Percentiles rank a stretch among this genome's conserved stretches.
Conservation (phyloP, 2,113 vertebrate genomes). For the Oreamnos americanus region DNA sequence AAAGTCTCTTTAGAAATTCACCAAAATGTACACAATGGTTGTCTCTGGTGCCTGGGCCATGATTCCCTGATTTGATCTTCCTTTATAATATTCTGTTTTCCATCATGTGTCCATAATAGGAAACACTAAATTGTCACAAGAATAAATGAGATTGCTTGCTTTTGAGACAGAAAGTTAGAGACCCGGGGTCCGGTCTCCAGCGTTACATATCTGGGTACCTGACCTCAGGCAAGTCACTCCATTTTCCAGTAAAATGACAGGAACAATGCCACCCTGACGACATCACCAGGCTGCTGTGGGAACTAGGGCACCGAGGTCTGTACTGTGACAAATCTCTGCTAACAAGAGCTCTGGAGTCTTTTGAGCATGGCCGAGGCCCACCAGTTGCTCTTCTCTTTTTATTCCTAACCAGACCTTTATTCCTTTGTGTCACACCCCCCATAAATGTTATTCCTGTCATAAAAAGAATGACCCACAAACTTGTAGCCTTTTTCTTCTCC, state of each 20-base stretch:
- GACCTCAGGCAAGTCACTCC: background rate
- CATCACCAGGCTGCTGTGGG: background rate
- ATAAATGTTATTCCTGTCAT: background rate
- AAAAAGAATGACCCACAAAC: constrained; percentile 7
- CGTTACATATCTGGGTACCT: background rate
- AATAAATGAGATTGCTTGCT: background rate
- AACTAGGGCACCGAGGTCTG: background rate
- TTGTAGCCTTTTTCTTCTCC: background rate
- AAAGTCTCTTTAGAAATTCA: background rate
- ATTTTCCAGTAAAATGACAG: background rate
- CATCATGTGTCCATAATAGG: background rate
- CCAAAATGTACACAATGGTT: background rate
- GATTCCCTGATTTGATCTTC: background rate
- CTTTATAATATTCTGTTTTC: background rate
- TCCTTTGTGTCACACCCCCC: background rate
- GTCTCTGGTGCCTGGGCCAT: background rate
- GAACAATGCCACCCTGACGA: background rate
- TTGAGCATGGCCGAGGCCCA: background rate
- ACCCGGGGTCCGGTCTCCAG: background rate
- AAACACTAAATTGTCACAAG: constrained; percentile 14
- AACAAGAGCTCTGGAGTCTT: background rate
- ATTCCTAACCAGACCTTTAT: background rate
- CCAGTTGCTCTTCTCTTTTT: background rate
- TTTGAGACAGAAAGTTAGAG: background rate
- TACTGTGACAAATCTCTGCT: background rate